Conservation (phyloP, 2,113 vertebrate species). For the Bos javanicus region DNA sequence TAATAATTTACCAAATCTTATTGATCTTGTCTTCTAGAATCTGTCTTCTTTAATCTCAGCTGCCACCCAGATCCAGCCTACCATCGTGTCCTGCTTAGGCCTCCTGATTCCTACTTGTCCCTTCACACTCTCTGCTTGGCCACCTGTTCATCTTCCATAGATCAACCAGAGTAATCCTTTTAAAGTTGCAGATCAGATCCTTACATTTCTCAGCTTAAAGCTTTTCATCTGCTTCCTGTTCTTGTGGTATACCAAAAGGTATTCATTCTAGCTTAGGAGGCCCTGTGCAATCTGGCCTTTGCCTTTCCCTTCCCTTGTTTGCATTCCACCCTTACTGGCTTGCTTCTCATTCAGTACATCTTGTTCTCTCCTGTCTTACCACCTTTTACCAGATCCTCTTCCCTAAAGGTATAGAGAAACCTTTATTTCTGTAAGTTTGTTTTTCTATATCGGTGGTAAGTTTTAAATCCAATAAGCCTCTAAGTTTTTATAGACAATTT, state of each 20-base stretch:
- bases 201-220: neutral
- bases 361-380: neutral
- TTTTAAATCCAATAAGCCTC: conserved; percentile 23
- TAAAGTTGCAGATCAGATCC: neutral
- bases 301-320: neutral
- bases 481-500: conserved; percentile 6
- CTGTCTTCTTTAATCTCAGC: neutral
- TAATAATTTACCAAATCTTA: conserved; percentile 17
- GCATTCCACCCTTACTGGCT: neutral
- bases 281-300: neutral
- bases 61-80: neutral
- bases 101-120: neutral
- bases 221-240: neutral
- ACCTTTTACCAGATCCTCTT: neutral
- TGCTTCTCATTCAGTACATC: neutral
- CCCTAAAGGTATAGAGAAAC: neutral
- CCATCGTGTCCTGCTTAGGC: neutral
- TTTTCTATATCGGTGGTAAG: neutral
- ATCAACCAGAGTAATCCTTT: neutral
- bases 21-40: neutral
- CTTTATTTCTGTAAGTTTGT: neutral
- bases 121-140: neutral
- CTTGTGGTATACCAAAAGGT: neutral
- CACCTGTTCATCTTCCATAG: neutral
- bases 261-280: neutral